Percentiles rank a stretch among this genome's conserved stretches.
These are phyloP conservation scores for Oncorhynchus tshawytscha DNA, from an alignment of 2,113 vertebrate species.

Conservation along the genomic window DNA sequence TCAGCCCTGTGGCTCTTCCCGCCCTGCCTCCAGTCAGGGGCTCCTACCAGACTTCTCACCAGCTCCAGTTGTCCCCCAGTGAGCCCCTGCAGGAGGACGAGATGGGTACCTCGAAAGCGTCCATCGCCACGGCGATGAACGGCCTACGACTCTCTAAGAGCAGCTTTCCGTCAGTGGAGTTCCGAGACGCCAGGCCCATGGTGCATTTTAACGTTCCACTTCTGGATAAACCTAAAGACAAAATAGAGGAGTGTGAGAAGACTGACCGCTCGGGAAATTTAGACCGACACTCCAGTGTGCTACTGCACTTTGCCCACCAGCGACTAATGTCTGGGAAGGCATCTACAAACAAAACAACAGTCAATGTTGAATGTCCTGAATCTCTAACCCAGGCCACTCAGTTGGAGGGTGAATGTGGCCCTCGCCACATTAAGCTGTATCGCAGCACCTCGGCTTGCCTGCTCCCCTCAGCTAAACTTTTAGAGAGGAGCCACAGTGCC, in stretches of 20 bases:
- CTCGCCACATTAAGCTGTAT: conserved; percentile 65
- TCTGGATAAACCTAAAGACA: conserved; percentile 63
- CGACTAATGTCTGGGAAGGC: conserved; percentile 63
- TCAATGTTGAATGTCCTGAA: conserved; percentile 59
- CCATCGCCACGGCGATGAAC: conserved; percentile 77
- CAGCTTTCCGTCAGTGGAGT: conserved; percentile 60
- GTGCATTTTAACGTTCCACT: conserved; percentile 74
- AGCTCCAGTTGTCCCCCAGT: conserved; percentile 69
- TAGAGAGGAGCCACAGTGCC: conserved; percentile 57
- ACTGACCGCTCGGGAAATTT: conserved; percentile 19
- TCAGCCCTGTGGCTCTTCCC: conserved; percentile 56
- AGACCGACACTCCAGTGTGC: conserved; percentile 73
- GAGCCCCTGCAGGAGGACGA: conserved; percentile 70
- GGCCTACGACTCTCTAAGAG: conserved; percentile 80
- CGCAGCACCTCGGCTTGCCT: conserved; percentile 78
- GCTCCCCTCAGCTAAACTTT: conserved; percentile 54
- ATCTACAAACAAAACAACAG: conserved; percentile 48
- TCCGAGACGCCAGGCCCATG: conserved; percentile 75
- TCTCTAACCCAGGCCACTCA: conserved; percentile 43
- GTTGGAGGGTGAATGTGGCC: conserved; percentile 45
- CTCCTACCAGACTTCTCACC: conserved; percentile 77
- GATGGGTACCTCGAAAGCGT: conserved; percentile 70
- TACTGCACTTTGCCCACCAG: conserved; percentile 78
- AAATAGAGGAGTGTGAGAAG: conserved; percentile 29
- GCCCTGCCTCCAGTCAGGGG: conserved; percentile 60